Evolutionary conservation across 1,140 invertebrate species (phyloP), one percentile per base, ranked within the genome.

Genomic region (Aphelenchoides besseyi): DNA sequence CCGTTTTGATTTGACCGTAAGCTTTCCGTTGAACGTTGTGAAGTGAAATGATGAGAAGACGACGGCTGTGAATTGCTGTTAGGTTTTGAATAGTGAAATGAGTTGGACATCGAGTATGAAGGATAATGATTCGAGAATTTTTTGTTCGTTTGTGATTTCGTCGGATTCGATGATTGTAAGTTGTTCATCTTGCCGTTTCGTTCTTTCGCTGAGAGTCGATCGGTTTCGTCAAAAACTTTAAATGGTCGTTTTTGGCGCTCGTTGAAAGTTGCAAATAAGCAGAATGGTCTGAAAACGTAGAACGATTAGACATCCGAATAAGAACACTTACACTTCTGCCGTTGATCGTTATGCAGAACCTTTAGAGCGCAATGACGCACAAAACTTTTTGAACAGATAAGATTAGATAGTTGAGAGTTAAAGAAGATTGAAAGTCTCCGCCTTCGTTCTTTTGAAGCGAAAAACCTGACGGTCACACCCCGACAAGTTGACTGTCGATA

Each of bases 91-190:
- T 48, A 23, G 23, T 48, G 41, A 12, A 48, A 48, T 12, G 41
- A 48, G 41, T 12, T 48, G 12, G 41, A 16, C 41, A 48, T 48
- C 23, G 12, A 23, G 41, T 12, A 48, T 12, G 41, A 48, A 48
- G 41, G 41, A 12, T 12, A 48, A 48, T 12, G 23, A 48, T n/a
- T n/a, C 12, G 41, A 48, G 41, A 23, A 23, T 23, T 48, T 48
- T 48, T 48, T 48, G 41, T 48, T 48, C 41, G 41, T 48, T 48
- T n/a, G n/a, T n/a, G n/a, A n/a, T n/a, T 48, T 48, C 41, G 41
- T 48, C 41, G 41, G 23, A 23, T 48, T 48, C 41, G 41, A 12
- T 48, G 41, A n/a, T n/a, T n/a, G 41, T 48, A 23, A 48, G 41
- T 48, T 48, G 41, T 48, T 48, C 41, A 48, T 16, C 41, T 23